Evolutionary conservation across 1,140 invertebrate genomes (phyloP).

Genomic region (Drosophila persimilis): DNA sequence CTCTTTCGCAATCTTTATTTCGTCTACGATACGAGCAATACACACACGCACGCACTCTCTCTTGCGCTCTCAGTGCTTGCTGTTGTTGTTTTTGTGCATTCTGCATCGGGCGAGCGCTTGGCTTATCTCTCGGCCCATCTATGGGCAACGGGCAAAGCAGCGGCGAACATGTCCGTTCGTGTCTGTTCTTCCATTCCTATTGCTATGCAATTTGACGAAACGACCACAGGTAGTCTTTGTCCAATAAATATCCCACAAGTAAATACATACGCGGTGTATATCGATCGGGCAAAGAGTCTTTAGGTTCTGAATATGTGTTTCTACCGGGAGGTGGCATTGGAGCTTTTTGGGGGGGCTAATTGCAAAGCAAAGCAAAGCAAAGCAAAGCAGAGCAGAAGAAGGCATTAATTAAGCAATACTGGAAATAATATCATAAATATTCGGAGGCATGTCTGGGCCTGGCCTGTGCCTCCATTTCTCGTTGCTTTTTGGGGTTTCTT

Average conservation of each 20-base stretch:
- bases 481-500: not conserved
- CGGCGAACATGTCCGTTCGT: too few species aligned
- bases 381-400: conserved; percentile 19
- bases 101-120: too few species aligned
- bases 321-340: not conserved
- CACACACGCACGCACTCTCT: too few species aligned
- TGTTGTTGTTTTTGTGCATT: too few species aligned
- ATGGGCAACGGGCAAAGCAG: too few species aligned
- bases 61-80: too few species aligned
- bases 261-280: not conserved
- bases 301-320: conserved; percentile 20
- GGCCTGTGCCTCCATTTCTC: conserved; percentile 28
- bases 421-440: conserved; percentile 37
- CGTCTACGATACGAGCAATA: too few species aligned
- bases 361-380: conserved; percentile 36
- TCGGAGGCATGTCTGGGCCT: conserved; percentile 33
- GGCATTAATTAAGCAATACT: conserved; percentile 33
- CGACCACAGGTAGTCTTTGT: not conserved
- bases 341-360: conserved; percentile 20
- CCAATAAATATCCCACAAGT: too few species aligned
- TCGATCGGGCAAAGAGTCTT: conserved; percentile 4
- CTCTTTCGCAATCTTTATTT: too few species aligned
- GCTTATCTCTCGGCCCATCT: too few species aligned
- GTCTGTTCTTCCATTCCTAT: too few species aligned
- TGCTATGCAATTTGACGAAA: too few species aligned